These are phyloP conservation scores for Eupsilia transversa DNA, from an alignment of 2,888 invertebrate species.

Conservation along the genomic window DNA sequence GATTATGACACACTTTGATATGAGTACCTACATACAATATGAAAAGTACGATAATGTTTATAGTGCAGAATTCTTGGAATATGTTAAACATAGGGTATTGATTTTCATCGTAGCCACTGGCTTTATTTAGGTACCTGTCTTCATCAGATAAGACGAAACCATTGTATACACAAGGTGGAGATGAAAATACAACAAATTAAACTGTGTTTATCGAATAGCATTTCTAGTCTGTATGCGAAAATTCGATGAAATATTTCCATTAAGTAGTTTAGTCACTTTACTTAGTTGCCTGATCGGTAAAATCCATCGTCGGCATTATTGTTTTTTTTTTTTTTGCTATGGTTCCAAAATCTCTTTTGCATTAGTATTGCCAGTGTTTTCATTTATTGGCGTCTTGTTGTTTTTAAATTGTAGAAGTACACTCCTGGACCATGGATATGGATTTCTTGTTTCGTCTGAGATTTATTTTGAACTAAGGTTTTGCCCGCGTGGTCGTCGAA, in stretches of 20 bases:
- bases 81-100: slow-evolving; percentile 1
- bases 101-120: not conserved
- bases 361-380: too few relatives aligned
- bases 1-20: slow-evolving; percentile 26
- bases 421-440: not conserved
- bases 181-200: too few relatives aligned
- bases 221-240: not conserved
- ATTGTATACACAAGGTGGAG: not conserved
- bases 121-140: not conserved
- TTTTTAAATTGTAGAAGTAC: not conserved
- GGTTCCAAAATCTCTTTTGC: too few relatives aligned
- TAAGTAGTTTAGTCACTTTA: not conserved
- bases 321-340: too few relatives aligned
- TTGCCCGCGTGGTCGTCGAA: too few relatives aligned
- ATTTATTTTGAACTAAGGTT: not conserved
- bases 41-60: not conserved
- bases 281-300: not conserved
- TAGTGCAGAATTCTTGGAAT: slow-evolving; percentile 9
- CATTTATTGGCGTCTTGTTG: too few relatives aligned
- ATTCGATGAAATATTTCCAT: not conserved
- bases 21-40: not conserved
- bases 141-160: not conserved
- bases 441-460: not conserved
- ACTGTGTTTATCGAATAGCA: not conserved
- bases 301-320: not conserved